Conservation (phyloP, 2,888 invertebrate genomes). For the Lycaena phlaeas region DNA sequence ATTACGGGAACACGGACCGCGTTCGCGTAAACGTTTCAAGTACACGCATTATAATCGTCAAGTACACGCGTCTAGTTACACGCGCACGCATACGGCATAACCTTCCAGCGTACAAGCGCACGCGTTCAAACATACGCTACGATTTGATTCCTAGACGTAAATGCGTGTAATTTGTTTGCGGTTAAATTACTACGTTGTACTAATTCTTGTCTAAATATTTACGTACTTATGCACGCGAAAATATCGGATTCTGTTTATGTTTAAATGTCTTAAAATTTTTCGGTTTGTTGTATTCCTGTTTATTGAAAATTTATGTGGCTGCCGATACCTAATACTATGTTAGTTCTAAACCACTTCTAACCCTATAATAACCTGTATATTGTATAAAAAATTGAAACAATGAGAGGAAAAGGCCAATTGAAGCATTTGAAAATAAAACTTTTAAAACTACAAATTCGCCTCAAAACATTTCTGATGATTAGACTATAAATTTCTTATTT, state of each 20-base stretch:
- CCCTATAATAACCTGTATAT: no score
- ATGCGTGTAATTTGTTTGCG: not conserved
- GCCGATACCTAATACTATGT: no score
- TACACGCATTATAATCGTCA: not conserved
- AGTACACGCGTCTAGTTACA: not conserved
- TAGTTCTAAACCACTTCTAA: no score
- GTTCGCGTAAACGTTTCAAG: not conserved
- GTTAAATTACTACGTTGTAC: not conserved
- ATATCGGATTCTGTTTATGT: no score
- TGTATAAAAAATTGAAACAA: not conserved
- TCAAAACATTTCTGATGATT: not conserved
- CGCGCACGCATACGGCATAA: no score
- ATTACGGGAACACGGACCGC: no score
- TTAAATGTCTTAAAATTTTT: no score
- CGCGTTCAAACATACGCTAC: no score
- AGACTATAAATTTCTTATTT: not conserved
- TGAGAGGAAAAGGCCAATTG: not conserved
- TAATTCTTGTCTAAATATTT: slow-evolving; percentile 6
- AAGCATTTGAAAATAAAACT: no score
- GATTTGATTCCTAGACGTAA: slow-evolving; percentile 1
- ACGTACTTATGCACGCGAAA: not conserved
- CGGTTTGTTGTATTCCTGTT: no score
- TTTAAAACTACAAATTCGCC: not conserved
- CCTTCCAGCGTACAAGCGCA: no score
- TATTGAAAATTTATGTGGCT: no score